Conservation (phyloP, 1,140 invertebrate species). For the Diorhabda carinulata region DNA sequence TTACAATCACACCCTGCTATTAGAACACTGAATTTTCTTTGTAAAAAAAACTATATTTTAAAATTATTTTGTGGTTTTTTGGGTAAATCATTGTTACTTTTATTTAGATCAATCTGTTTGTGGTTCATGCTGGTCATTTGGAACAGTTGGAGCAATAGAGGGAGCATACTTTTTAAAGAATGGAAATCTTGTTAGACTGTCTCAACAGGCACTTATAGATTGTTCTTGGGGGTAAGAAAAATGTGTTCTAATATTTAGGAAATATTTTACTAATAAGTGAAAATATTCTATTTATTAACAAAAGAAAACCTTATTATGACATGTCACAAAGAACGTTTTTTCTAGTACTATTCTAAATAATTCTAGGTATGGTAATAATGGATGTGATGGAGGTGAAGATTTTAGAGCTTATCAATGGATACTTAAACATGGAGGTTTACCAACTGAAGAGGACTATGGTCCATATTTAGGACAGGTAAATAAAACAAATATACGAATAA, state of each 20-base stretch:
- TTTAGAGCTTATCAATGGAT: constrained; percentile 91
- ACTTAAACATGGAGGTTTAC: constrained; percentile 83
- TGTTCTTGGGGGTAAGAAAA: constrained; percentile 82
- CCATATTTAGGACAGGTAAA: constrained; percentile 80
- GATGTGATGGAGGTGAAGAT: constrained; percentile 93
- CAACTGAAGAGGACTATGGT: constrained; percentile 86
- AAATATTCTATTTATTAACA: too few species aligned
- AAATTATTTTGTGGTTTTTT: not conserved
- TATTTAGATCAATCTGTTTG: constrained; percentile 84
- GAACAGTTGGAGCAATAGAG: constrained; percentile 89
- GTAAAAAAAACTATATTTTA: too few species aligned
- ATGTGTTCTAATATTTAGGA: not conserved
- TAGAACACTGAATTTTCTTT: too few species aligned
- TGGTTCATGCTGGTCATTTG: constrained; percentile 96
- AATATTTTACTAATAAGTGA: too few species aligned
- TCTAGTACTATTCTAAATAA: too few species aligned
- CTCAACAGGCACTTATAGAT: constrained; percentile 89
- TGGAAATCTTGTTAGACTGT: constrained; percentile 75
- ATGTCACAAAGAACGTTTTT: too few species aligned
- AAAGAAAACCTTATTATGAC: too few species aligned
- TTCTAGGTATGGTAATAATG: constrained; percentile 81
- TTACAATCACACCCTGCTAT: not conserved
- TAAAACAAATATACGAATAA: constrained; percentile 18
- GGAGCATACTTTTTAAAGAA: constrained; percentile 85
- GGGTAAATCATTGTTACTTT: not conserved